Percentiles rank a stretch among this genome's conserved stretches.
Evolutionary conservation across 2,797 vertebrate species (phyloP).

Genomic region (Antennarius maculatus): DNA sequence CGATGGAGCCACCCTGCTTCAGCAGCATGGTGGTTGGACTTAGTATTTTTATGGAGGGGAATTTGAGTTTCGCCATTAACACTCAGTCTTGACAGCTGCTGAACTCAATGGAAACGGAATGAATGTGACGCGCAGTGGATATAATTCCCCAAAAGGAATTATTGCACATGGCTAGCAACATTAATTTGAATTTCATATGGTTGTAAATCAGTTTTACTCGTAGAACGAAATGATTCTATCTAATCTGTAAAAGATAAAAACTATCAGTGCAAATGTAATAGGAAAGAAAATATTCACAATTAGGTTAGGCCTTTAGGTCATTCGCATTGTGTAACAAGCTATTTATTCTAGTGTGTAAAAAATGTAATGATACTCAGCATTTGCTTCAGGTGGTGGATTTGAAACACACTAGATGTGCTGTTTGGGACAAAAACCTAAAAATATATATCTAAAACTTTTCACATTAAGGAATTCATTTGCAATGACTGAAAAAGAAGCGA

Average conservation of each 20-base stretch:
- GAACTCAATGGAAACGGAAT: slow-evolving; percentile 48
- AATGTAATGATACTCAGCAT: neutral
- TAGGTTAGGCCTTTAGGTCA: neutral
- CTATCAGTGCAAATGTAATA: neutral
- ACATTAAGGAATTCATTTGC: slow-evolving; percentile 1
- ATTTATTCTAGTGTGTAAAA: neutral
- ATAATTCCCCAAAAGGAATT: slow-evolving; percentile 15
- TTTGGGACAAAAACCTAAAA: neutral
- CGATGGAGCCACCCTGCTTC: slow-evolving; percentile 59
- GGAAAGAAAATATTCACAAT: neutral
- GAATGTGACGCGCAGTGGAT: slow-evolving; percentile 28
- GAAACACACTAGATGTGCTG: neutral
- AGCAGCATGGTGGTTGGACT: slow-evolving; percentile 47
- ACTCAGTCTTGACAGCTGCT: slow-evolving; percentile 39
- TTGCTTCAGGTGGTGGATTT: neutral
- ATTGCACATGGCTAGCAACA: neutral
- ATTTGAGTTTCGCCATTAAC: slow-evolving; percentile 56
- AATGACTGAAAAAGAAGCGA: neutral
- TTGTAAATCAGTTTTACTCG: slow-evolving; percentile 17
- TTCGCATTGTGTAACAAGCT: neutral
- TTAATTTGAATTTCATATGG: slow-evolving; percentile 25
- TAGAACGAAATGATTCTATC: neutral
- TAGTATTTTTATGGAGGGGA: slow-evolving; percentile 53
- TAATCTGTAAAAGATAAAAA: neutral
- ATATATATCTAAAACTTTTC: slow-evolving; percentile 3